phyloP scores from a whole-genome alignment of 2,113 vertebrate species.

The Leuciscus idus region DNA sequence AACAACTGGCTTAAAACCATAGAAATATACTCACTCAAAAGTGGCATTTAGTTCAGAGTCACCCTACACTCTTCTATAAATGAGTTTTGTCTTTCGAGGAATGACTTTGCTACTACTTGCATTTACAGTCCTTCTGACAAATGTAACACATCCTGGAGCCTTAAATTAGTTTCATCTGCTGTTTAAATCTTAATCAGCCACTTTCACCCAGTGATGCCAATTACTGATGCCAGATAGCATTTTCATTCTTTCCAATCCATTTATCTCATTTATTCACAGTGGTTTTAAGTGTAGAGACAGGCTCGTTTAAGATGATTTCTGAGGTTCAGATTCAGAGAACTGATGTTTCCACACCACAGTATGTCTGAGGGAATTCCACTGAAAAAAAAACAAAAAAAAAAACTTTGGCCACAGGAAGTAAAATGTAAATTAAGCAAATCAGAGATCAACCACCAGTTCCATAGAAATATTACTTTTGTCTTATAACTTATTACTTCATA shows the following conservation, averaged over 20 bases:
- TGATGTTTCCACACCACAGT: slow-evolving; percentile 23
- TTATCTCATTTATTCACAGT: not conserved
- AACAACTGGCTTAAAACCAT: too few species aligned
- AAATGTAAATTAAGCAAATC: slow-evolving; percentile 36
- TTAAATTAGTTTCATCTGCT: not conserved
- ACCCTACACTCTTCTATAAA: not conserved
- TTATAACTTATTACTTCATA: too few species aligned
- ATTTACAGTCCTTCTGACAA: not conserved
- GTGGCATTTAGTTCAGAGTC: not conserved
- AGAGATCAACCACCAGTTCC: slow-evolving; percentile 6
- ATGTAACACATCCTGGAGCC: not conserved
- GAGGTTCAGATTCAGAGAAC: slow-evolving; percentile 45
- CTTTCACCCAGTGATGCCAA: not conserved
- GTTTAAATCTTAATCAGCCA: not conserved
- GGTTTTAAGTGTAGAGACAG: not conserved
- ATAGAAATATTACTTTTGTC: not conserved
- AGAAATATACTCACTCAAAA: not conserved
- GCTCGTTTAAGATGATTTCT: not conserved
- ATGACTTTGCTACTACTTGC: not conserved
- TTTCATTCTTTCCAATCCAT: not conserved
- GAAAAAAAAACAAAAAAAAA: slow-evolving; percentile 34
- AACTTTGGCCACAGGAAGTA: slow-evolving; percentile 17
- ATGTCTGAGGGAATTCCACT: slow-evolving; percentile 26
- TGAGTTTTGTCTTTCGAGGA: not conserved
- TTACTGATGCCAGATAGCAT: not conserved